Conservation (phyloP, 1,140 invertebrate species). For the Brachionus calyciflorus region DNA sequence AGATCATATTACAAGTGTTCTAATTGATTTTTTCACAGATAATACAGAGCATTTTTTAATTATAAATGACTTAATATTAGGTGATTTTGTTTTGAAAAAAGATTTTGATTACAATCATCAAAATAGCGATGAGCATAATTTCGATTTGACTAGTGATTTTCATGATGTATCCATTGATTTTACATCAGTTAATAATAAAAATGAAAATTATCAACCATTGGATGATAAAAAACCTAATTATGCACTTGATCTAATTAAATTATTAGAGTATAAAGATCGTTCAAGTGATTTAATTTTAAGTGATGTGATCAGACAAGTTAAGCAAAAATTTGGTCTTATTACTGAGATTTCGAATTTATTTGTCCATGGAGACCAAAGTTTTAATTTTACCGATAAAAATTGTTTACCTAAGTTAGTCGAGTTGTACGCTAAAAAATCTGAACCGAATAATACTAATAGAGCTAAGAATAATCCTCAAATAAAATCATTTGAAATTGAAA, state of each 20-base stretch:
- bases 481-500: neutral
- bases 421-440: neutral
- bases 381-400: neutral
- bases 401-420: neutral
- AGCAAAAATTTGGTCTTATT: neutral
- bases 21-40: neutral
- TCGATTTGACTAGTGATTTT: neutral
- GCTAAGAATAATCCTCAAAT: neutral
- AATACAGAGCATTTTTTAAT: neutral
- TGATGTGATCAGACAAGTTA: neutral
- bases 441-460: neutral
- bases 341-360: neutral
- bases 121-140: neutral
- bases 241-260: too few species aligned
- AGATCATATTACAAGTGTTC: neutral
- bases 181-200: neutral
- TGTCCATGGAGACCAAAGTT: neutral
- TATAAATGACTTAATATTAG: neutral
- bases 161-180: conserved; percentile 20
- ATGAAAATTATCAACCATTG: neutral
- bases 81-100: neutral
- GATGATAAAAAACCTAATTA: neutral
- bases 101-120: neutral
- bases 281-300: neutral
- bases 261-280: too few species aligned